Evolutionary conservation across 2,888 invertebrate genomes (phyloP).

Genomic region (Gari tellinella): DNA sequence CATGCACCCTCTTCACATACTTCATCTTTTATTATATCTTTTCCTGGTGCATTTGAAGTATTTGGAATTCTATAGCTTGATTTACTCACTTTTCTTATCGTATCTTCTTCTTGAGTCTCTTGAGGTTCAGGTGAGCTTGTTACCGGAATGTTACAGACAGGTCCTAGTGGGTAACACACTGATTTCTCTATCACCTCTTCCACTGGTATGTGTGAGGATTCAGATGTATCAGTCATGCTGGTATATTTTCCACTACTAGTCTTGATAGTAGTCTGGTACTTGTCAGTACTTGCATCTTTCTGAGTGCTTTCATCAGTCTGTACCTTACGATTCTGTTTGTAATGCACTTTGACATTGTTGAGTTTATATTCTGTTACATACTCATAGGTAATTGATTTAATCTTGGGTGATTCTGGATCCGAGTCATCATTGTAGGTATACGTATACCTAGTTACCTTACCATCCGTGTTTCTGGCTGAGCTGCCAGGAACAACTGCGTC

Average conservation of each 20-base stretch:
- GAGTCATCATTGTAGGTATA: slow-evolving; percentile 46
- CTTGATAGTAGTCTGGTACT: no score
- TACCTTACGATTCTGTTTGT: slow-evolving; percentile 51
- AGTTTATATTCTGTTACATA: slow-evolving; percentile 58
- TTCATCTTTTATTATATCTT: no score
- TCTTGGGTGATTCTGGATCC: slow-evolving; percentile 51
- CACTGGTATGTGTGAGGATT: slow-evolving; percentile 5
- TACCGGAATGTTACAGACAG: background rate
- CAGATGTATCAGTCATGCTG: no score
- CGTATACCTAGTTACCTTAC: slow-evolving; percentile 39
- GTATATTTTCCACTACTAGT: no score
- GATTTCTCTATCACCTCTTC: slow-evolving; percentile 43
- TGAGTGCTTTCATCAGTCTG: slow-evolving; percentile 37
- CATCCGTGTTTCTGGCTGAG: background rate
- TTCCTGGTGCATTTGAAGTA: no score
- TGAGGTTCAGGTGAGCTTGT: background rate
- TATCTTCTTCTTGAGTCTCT: no score
- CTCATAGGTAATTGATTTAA: slow-evolving; percentile 58
- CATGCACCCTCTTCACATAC: no score
- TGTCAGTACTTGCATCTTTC: no score
- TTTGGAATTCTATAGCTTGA: no score
- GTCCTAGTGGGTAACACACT: slow-evolving; percentile 42
- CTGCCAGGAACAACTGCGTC: background rate
- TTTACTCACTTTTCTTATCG: no score
- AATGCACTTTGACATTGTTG: slow-evolving; percentile 55